Conservation (phyloP, 2,797 vertebrate genomes). For the Pseudochirops corinnae region DNA sequence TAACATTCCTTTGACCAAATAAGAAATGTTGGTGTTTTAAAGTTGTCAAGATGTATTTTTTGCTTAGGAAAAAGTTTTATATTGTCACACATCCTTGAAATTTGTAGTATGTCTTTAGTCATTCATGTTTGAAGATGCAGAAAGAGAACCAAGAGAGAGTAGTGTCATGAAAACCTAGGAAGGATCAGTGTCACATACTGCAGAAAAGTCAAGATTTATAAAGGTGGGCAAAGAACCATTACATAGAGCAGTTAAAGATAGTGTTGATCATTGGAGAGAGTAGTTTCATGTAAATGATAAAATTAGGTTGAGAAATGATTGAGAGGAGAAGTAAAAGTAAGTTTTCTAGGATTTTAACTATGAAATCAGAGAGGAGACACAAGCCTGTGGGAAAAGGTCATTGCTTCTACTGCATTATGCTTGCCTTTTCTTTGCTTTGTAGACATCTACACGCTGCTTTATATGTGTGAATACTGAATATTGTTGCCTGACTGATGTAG, state of each 20-base stretch:
- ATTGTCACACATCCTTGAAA: background rate
- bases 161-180: background rate
- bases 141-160: background rate
- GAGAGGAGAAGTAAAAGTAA: background rate
- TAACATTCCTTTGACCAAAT: background rate
- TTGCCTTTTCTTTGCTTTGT: constrained; percentile 1
- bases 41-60: background rate
- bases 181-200: background rate
- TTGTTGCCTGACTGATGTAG: background rate
- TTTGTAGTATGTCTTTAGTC: background rate
- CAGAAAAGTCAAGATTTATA: background rate
- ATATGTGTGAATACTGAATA: background rate
- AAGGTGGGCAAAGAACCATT: background rate
- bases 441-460: background rate
- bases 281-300: background rate
- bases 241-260: background rate
- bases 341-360: background rate
- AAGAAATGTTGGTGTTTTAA: background rate
- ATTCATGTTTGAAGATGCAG: background rate
- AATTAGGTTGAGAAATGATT: background rate
- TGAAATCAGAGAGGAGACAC: background rate
- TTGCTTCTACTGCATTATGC: background rate
- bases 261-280: background rate
- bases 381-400: background rate
- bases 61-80: background rate